Percentiles rank a stretch among this genome's conserved stretches.
Evolutionary conservation across 2,888 invertebrate species (phyloP).

Genomic region (Osedax frankpressi): DNA sequence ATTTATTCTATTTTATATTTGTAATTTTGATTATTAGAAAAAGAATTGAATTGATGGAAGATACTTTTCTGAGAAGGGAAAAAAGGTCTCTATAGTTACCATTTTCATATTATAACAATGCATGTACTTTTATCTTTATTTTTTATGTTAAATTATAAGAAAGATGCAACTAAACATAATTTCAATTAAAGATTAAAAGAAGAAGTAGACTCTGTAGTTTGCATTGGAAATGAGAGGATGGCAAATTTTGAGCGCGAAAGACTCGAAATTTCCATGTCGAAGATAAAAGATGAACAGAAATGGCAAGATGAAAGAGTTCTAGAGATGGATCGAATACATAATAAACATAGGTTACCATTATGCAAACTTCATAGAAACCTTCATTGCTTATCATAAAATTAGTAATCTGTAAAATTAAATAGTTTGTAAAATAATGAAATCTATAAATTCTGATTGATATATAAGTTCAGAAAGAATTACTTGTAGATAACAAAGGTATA

Average conservation of each 20-base stretch:
- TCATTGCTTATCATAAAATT: no score
- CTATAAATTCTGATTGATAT: no score
- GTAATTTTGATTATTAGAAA: not conserved
- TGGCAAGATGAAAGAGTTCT: constrained; percentile 31
- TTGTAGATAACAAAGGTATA: no score
- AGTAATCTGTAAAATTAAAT: no score
- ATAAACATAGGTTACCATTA: constrained; percentile 32
- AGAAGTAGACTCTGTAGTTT: not conserved
- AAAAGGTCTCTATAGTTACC: not conserved
- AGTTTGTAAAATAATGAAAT: no score
- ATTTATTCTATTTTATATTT: not conserved
- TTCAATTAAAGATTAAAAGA: not conserved
- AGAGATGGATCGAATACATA: constrained; percentile 35
- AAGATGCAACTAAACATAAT: not conserved
- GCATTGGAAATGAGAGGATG: not conserved
- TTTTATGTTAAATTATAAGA: not conserved
- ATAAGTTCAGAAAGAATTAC: no score
- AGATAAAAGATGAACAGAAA: constrained; percentile 32
- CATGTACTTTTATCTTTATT: not conserved
- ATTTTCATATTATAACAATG: no score
- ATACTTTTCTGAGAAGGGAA: not conserved
- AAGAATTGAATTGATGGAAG: not conserved
- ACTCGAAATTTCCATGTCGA: constrained; percentile 19
- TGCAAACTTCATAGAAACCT: no score
- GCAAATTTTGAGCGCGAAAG: not conserved